phyloP scores from a whole-genome alignment of 2,113 vertebrate species.

The Carlito syrichta region DNA sequence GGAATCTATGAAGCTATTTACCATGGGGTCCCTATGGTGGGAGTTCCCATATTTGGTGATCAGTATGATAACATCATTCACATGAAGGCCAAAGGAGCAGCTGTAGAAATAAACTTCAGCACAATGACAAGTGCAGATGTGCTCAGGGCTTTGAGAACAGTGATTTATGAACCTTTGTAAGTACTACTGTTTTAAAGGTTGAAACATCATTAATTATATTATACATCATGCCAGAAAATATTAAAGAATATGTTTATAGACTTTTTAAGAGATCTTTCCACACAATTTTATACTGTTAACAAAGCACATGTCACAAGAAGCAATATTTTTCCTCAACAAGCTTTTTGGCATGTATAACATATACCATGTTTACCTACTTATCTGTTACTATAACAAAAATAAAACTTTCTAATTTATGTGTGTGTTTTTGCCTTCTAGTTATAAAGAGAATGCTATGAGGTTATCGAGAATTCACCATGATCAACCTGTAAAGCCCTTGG shows the following conservation, averaged over 20 bases:
- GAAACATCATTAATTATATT: neutral
- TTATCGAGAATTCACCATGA: slow-evolving; percentile 89
- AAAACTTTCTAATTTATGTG: neutral
- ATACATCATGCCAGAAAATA: neutral
- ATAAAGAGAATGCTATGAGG: slow-evolving; percentile 84
- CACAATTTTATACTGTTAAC: neutral
- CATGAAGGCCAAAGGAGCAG: slow-evolving; percentile 83
- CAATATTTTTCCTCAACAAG: neutral
- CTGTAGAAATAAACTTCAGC: slow-evolving; percentile 81
- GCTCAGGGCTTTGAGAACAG: slow-evolving; percentile 79
- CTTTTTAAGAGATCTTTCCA: neutral
- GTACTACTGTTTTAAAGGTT: slow-evolving; percentile 50
- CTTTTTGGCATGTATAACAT: neutral
- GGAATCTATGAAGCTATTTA: slow-evolving; percentile 90
- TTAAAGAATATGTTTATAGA: neutral
- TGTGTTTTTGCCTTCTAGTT: slow-evolving; percentile 74
- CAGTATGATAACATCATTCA: slow-evolving; percentile 84
- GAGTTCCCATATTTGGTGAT: slow-evolving; percentile 86
- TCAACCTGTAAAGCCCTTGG: slow-evolving; percentile 84
- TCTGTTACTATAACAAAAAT: neutral
- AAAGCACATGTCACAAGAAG: neutral
- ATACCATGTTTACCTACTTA: neutral
- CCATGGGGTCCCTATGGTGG: slow-evolving; percentile 86
- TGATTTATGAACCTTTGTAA: slow-evolving; percentile 86
- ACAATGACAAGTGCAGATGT: slow-evolving; percentile 80